Evolutionary conservation across 37 sponge, comb jelly and placozoan species (phyloP).

Genomic region (Theonella swinhoei): DNA sequence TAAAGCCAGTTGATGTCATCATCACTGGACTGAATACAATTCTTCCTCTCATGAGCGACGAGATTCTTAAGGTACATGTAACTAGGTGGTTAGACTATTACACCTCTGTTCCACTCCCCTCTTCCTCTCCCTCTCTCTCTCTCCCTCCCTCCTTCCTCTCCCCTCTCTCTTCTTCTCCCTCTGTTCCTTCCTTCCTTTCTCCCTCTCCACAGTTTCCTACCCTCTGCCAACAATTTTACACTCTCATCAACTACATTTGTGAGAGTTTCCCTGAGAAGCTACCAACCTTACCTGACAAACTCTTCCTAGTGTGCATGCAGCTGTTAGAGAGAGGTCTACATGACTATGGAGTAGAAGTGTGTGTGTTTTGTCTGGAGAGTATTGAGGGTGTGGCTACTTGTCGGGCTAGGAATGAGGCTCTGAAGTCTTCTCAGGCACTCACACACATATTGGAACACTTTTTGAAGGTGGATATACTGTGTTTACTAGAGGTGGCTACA

Average conservation of each 20-base stretch:
- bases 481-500: no score
- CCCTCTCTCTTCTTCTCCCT: not conserved
- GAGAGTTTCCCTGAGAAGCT: conserved; percentile 49
- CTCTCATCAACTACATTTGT: conserved; percentile 60
- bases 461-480: conserved; percentile 19
- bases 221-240: conserved; percentile 57
- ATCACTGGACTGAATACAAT: conserved; percentile 54
- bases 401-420: not conserved
- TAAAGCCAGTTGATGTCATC: conserved; percentile 48
- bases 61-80: conserved; percentile 63
- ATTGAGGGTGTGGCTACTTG: conserved; percentile 26
- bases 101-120: not conserved
- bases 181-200: not conserved
- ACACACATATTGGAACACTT: conserved; percentile 43
- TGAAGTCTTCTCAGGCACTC: not conserved
- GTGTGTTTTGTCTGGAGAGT: conserved; percentile 23
- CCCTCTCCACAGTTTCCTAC: conserved; percentile 60
- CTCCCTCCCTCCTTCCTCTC: not conserved
- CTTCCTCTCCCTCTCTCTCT: not conserved
- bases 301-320: not conserved
- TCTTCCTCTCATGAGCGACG: conserved; percentile 66
- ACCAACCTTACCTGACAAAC: conserved; percentile 3
- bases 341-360: conserved; percentile 42
- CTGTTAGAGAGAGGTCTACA: conserved; percentile 48
- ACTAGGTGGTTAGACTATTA: not conserved